Evolutionary conservation across 2,113 vertebrate species (phyloP), one percentile per base, ranked within the genome.

Genomic region (Sitta europaea): DNA sequence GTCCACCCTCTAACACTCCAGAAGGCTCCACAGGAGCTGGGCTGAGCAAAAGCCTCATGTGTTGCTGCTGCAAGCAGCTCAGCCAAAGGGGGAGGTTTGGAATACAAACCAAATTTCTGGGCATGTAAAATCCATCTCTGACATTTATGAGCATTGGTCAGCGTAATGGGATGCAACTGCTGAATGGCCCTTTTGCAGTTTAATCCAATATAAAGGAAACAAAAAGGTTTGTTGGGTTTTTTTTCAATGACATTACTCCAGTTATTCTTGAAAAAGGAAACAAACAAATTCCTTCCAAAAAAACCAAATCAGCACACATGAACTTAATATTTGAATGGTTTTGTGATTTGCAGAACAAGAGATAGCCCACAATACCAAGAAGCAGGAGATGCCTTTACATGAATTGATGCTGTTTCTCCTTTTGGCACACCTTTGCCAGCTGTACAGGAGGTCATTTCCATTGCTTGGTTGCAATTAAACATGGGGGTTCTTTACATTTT

Each of bases 21-120:
- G 45, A 18, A 75, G 65, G 22, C 40, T 65, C n/a, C 16, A 18
- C 0, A 0, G 14, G 48, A 58, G 33, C 31, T 29, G 24, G 40
- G 15, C 73, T 17, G 24, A 74, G 53, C 6, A 9, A 80, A 9
- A 94, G 62, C 27, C 15, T 45, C 47, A 2, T 1, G 3, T 7
- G 23, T 27, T 28, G 47, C 47, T 12, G 33, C 8, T 57, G 27
- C 0, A 0, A 85, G 55, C 36, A 87, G 13, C 63, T 70, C 50
- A 62, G 21, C 3, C 4, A 71, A 67, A 27, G 12, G 10, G 42
- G n/a, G 20, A 77, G 22, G 31, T 47, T 2, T 77, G 53, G 42
- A 93, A 90, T 9, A 75, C n/a, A 68, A 62, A 78, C 16, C 5
- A 62, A 33, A 18, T 35, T 81, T 74, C 92, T 62, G 35, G 17